Evolutionary conservation across 2,113 vertebrate genomes (phyloP), one percentile per base, ranked within the genome.

Genomic region (Pandion haliaetus): DNA sequence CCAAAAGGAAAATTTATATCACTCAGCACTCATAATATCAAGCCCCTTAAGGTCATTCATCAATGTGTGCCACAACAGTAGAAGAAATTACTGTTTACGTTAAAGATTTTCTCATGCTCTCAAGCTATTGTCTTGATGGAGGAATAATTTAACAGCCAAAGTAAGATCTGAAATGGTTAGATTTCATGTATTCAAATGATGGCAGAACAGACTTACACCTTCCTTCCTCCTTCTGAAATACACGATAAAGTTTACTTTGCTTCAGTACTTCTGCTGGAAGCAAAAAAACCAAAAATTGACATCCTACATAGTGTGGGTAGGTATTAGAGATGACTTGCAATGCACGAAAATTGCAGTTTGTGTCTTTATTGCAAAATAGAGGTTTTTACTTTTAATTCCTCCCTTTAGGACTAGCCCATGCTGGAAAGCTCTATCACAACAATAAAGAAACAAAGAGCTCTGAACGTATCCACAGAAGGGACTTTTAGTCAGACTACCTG

Each of bases 381-480:
- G 0, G 6, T 10, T 69, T 92, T 86, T 59, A 67, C 49, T 95
- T 95, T 52, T 96, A 95, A 83, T 66, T 92, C 79, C 57, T 82
- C 76, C 82, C 34, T 72, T 85, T 20, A 92, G 45, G 45, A 81
- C 45, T 44, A 81, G 72, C 36, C 86, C 65, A 95, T 2, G 1
- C 67, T 66, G 17, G 8, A 78, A 95, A 81, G 50, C 49, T 83
- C 62, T 45, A 45, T 59, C 36, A 70, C 50, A 88, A 91, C 25
- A 83, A n/a, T 10, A 63, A 69, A 14, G 67, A 92, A 92, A 86
- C 32, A 6, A 88, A 77, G 31, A 73, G 38, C 21, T 78, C 72
- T 70, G 34, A 90, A 81, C 7, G 49, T 21, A 59, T 2, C 67
- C 16, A 52, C 25, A 50, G 36, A 92, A 81, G 3, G 14, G 15